Evolutionary conservation across 1,140 invertebrate species (phyloP).

Genomic region (Drosophila chauvacae): DNA sequence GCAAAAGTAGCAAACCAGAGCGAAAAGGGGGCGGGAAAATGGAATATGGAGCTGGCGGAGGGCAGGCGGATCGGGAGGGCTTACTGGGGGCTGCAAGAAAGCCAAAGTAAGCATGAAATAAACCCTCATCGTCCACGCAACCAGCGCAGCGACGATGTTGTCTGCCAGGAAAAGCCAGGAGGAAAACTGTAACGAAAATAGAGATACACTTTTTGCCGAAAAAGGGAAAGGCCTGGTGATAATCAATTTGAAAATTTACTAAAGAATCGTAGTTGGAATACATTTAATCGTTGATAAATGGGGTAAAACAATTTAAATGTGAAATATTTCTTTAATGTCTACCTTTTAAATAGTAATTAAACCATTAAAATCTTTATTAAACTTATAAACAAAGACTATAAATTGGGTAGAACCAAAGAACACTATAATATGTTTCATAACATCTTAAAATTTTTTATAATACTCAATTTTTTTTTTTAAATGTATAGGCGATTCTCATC

Average conservation of each 20-base stretch:
- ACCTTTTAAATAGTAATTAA: too few species aligned
- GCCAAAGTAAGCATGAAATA: constrained; percentile 80
- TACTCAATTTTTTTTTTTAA: too few species aligned
- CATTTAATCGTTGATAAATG: background rate
- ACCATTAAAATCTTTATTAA: too few species aligned
- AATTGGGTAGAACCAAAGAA: too few species aligned
- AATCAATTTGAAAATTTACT: too few species aligned
- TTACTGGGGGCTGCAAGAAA: constrained; percentile 60
- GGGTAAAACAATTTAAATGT: too few species aligned
- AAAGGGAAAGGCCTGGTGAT: background rate
- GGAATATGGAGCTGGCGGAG: constrained; percentile 8
- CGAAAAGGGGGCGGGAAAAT: constrained; percentile 16
- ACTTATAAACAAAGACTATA: too few species aligned
- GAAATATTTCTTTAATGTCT: too few species aligned
- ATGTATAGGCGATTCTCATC: too few species aligned
- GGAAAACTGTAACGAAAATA: constrained; percentile 8
- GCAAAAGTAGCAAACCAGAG: constrained; percentile 76
- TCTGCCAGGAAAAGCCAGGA: constrained; percentile 50
- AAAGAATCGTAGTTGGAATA: too few species aligned
- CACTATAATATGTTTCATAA: too few species aligned
- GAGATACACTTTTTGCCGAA: background rate
- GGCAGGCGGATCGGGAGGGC: constrained; percentile 35
- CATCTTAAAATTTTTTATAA: too few species aligned
- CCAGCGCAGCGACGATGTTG: constrained; percentile 44
- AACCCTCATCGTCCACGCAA: constrained; percentile 72